Evolutionary conservation across 2,888 invertebrate species (phyloP).

Genomic region (Mesochorus sp.): DNA sequence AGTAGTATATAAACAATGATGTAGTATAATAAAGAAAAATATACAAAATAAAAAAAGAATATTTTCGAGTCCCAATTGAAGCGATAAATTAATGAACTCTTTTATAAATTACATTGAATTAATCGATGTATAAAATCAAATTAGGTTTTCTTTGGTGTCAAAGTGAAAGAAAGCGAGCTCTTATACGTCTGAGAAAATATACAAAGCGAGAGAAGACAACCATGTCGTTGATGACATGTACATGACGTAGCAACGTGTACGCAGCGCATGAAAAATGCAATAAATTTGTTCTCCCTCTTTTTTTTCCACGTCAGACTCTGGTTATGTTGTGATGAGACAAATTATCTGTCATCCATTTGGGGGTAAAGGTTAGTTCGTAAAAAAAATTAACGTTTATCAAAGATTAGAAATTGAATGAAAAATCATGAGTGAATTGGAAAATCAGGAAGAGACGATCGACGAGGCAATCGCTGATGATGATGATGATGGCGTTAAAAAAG

Average conservation of each 20-base stretch:
- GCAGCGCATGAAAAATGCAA: slow-evolving; percentile 57
- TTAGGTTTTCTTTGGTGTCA: too few species aligned
- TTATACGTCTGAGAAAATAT: too few species aligned
- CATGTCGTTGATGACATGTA: too few species aligned
- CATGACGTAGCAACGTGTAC: slow-evolving; percentile 27
- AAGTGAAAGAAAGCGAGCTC: too few species aligned
- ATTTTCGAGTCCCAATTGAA: too few species aligned
- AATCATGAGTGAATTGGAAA: slow-evolving; percentile 20
- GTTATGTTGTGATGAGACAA: slow-evolving; percentile 19
- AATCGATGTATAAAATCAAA: too few species aligned
- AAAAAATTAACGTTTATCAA: not conserved
- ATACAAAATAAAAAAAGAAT: too few species aligned
- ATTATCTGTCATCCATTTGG: slow-evolving; percentile 42
- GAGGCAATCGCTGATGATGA: not conserved
- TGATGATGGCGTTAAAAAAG: not conserved
- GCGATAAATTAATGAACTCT: too few species aligned
- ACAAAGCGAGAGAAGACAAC: too few species aligned
- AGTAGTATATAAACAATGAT: too few species aligned
- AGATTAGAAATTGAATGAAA: not conserved
- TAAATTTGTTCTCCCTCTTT: slow-evolving; percentile 24
- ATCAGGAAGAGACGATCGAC: not conserved
- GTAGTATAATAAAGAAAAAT: too few species aligned
- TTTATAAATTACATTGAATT: too few species aligned
- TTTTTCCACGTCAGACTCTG: slow-evolving; percentile 4
- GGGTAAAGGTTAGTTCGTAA: slow-evolving; percentile 46